Evolutionary conservation across 2,113 vertebrate species (phyloP), one percentile per base, ranked within the genome.

Genomic region (Atrichornis clamosus): DNA sequence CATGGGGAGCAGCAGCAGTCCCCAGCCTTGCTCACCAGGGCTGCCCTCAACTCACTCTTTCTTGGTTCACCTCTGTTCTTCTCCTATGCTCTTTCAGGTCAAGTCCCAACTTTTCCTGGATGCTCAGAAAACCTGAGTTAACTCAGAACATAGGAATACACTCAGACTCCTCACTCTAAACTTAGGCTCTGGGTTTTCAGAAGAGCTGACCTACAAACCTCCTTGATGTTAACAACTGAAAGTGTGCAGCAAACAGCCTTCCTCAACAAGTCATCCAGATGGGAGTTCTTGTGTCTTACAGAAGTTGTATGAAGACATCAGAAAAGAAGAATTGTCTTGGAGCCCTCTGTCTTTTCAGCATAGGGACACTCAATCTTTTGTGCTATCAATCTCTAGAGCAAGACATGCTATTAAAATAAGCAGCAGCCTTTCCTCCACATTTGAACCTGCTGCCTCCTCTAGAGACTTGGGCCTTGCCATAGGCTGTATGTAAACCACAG

Each of bases 171-270:
- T 73, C 1, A 0, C 32, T 41, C 78, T 69, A 86, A 89, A 79
- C 53, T 91, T 73, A 68, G 62, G 37, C n/a, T 89, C 49, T 64
- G 11, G 6, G 49, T 87, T 87, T 93, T 69, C 62, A 82, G 74
- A 83, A 78, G 28, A 62, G 44, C 52, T 89, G 94, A 93, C 91
- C 94, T 92, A 89, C 60, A 94, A 95, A 94, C 81, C 58, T 91
- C 69, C 82, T 42, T 92, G 77, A 87, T 46, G 32, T 49, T 79
- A 85, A 39, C 0, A 2, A 76, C 4, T 58, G 13, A 58, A 93
- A 30, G 15, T 13, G 21, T 27, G 42, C 21, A 76, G 58, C n/a
- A 89, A 75, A 68, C 24, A 68, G 58, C 22, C 32, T 75, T 76
- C 28, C 3, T 69, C 75, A 74, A 64, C 13, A 69, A 58, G 32